These are phyloP conservation scores for Cantharis rufa DNA, from an alignment of 2,888 invertebrate species.

Conservation along the genomic window DNA sequence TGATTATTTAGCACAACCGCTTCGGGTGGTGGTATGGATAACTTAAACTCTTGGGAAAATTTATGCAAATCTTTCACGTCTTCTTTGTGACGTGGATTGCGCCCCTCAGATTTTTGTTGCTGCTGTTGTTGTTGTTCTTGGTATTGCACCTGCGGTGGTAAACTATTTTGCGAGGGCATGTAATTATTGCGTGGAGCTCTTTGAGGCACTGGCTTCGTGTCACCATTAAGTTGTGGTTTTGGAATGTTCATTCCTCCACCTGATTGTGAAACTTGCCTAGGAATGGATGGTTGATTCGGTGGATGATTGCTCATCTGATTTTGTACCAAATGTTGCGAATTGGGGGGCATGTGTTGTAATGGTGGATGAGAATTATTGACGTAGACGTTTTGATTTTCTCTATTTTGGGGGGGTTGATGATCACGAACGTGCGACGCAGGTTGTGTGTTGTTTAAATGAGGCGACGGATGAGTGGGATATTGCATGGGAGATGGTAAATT, in stretches of 20 bases:
- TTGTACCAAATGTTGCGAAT: constrained; percentile 36
- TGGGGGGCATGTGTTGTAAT: constrained; percentile 39
- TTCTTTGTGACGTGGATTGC: constrained; percentile 41
- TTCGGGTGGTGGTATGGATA: constrained; percentile 51
- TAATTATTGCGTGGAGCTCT: constrained; percentile 34
- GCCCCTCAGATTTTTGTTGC: constrained; percentile 20
- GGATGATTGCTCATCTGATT: constrained; percentile 22
- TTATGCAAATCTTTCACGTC: constrained; percentile 68
- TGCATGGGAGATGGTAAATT: constrained; percentile 38
- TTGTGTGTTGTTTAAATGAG: constrained; percentile 33
- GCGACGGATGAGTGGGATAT: constrained; percentile 37
- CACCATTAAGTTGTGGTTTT: constrained; percentile 35
- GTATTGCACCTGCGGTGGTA: constrained; percentile 27
- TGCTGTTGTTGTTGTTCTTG: constrained; percentile 22
- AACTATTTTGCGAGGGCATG: constrained; percentile 29
- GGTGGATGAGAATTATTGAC: constrained; percentile 49
- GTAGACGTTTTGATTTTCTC: constrained; percentile 39
- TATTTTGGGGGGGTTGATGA: constrained; percentile 13
- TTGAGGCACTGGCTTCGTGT: constrained; percentile 27
- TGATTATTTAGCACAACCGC: constrained; percentile 25
- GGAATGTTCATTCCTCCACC: constrained; percentile 37
- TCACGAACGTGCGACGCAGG: constrained; percentile 30
- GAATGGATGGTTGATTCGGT: constrained; percentile 12
- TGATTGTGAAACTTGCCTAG: constrained; percentile 30
- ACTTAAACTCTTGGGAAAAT: constrained; percentile 80